Evolutionary conservation across 2,113 vertebrate species (phyloP).

Genomic region (Apaloderma vittatum): DNA sequence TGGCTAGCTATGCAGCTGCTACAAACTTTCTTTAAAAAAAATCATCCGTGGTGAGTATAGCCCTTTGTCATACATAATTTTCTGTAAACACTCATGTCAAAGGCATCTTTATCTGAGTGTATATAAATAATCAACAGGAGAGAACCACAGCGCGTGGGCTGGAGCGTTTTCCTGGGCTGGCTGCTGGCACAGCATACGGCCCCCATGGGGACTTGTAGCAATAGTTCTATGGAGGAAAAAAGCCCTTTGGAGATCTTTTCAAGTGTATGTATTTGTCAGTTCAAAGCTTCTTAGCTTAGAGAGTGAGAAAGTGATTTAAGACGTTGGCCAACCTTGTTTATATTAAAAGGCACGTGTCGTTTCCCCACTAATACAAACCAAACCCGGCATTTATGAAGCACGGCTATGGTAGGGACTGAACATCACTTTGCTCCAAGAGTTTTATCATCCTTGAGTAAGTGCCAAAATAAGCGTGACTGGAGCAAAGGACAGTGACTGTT

Average conservation of each 20-base stretch:
- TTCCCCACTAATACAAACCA: not conserved
- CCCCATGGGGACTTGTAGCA: not conserved
- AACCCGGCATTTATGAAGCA: not conserved
- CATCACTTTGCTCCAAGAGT: not conserved
- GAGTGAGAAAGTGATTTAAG: not conserved
- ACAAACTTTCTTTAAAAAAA: not conserved
- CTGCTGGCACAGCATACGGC: not conserved
- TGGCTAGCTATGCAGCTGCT: not conserved
- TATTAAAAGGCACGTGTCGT: not conserved
- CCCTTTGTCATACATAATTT: not conserved
- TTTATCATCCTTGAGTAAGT: not conserved
- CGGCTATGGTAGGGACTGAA: not conserved
- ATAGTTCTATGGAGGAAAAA: not conserved
- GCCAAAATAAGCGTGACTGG: not conserved
- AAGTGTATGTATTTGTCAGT: not conserved
- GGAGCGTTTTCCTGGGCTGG: not conserved
- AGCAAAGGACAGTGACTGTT: not conserved
- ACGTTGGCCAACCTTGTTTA: not conserved
- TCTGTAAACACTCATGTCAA: not conserved
- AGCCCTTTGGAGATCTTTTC: not conserved
- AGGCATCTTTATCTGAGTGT: not conserved
- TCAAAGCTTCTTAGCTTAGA: not conserved
- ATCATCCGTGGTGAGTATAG: not conserved
- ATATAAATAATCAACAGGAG: fast-evolving
- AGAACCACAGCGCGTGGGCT: not conserved